Evolutionary conservation across 2,888 invertebrate species (phyloP).

Genomic region (Orthosia incerta): DNA sequence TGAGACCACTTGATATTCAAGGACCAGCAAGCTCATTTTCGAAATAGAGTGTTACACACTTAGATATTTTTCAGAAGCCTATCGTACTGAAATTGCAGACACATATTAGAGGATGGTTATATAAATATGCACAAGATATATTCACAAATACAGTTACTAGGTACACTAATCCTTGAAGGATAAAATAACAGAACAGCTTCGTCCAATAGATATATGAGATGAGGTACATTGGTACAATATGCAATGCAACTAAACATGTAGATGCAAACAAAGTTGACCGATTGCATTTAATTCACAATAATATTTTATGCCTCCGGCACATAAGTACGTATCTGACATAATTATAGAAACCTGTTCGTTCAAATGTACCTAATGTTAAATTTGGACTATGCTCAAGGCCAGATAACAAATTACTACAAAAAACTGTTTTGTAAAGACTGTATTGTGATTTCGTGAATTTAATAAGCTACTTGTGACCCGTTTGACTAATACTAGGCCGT

Average conservation of each 20-base stretch:
- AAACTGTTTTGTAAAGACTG: neutral
- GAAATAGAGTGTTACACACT: neutral
- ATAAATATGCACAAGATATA: neutral
- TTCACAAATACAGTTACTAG: too few species aligned
- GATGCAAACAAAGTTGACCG: neutral
- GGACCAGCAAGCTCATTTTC: neutral
- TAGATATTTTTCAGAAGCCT: neutral
- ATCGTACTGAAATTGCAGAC: neutral
- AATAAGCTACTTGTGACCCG: neutral
- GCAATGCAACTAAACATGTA: neutral
- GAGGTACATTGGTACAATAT: neutral
- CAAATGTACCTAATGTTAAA: neutral
- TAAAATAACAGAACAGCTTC: neutral
- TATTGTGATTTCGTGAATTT: conserved; percentile 2
- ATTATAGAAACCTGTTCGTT: neutral
- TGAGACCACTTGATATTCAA: conserved; percentile 59
- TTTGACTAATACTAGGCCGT: neutral
- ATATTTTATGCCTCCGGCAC: neutral
- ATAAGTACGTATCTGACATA: too few species aligned
- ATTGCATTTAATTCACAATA: neutral
- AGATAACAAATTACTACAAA: neutral
- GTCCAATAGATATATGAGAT: neutral
- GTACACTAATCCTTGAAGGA: neutral
- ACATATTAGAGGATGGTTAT: neutral
- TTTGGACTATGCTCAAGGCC: conserved; percentile 34